Conservation (phyloP, 2,113 vertebrate genomes). For the Ptychochromis oligacanthus region DNA sequence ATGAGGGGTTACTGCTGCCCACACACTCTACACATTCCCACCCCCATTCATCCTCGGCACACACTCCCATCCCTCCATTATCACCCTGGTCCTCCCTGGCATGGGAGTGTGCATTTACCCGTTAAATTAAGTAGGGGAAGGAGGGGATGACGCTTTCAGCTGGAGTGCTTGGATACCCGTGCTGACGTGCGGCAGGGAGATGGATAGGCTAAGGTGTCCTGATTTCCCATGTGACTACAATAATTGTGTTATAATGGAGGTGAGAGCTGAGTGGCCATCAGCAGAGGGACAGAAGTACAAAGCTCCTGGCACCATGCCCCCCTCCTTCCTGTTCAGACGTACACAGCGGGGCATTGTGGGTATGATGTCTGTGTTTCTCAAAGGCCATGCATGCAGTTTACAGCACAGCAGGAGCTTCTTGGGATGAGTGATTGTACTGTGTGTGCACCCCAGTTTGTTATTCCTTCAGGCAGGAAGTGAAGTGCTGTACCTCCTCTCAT, state of each 20-base stretch:
- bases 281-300: constrained; percentile 46
- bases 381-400: constrained; percentile 6
- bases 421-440: not conserved
- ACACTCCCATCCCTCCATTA: constrained; percentile 52
- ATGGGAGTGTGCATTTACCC: constrained; percentile 68
- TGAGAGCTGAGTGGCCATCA: constrained; percentile 51
- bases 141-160: constrained; percentile 8
- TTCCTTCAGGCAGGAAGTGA: constrained; percentile 7
- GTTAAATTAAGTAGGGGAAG: constrained; percentile 71
- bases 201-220: constrained; percentile 68
- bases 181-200: constrained; percentile 48
- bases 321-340: not conserved
- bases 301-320: constrained; percentile 1
- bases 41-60: constrained; percentile 27
- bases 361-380: constrained; percentile 10
- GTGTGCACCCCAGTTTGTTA: not conserved
- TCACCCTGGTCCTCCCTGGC: constrained; percentile 48
- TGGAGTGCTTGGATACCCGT: constrained; percentile 43
- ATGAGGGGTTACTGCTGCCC: constrained; percentile 43
- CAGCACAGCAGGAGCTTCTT: constrained; percentile 4
- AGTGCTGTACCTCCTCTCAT: constrained; percentile 32
- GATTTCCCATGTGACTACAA: constrained; percentile 65
- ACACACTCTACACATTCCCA: constrained; percentile 28
- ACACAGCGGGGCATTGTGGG: constrained; percentile 24
- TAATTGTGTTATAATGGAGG: constrained; percentile 74